Conservation (phyloP, 2,113 vertebrate species). For the Fulmarus glacialis region DNA sequence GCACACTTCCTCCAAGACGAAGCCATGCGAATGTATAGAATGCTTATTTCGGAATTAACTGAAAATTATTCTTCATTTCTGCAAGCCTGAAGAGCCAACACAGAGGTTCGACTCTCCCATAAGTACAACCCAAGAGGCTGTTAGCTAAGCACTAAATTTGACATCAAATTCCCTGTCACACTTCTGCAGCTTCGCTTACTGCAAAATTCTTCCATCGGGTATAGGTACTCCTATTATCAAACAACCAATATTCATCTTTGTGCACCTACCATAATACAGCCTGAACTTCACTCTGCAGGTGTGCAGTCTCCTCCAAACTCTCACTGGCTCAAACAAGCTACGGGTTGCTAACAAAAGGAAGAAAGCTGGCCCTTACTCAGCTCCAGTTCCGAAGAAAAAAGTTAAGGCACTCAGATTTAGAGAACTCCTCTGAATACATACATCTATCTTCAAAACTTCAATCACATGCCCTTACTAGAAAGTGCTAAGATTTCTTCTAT, state of each 20-base stretch:
- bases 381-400: not conserved
- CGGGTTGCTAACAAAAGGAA: not conserved
- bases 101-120: not conserved
- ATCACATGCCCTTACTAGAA: not conserved
- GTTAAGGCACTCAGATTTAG: not conserved
- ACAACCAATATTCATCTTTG: not conserved
- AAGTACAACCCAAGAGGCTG: not conserved
- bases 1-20: not conserved
- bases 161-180: not conserved
- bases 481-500: not conserved
- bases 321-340: not conserved
- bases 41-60: slow-evolving; percentile 26
- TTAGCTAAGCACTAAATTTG: not conserved
- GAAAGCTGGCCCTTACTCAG: not conserved
- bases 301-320: not conserved
- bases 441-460: not conserved
- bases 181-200: not conserved
- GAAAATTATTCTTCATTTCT: not conserved
- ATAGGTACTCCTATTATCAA: not conserved
- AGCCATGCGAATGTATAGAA: not conserved
- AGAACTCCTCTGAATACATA: not conserved
- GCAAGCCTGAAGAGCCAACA: not conserved
- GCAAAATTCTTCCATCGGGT: not conserved
- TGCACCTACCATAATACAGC: not conserved
- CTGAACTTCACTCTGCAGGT: not conserved